Base-by-base conservation (phyloP, 2,797 vertebrate genomes). In the Neostethus bicornis region DNA sequence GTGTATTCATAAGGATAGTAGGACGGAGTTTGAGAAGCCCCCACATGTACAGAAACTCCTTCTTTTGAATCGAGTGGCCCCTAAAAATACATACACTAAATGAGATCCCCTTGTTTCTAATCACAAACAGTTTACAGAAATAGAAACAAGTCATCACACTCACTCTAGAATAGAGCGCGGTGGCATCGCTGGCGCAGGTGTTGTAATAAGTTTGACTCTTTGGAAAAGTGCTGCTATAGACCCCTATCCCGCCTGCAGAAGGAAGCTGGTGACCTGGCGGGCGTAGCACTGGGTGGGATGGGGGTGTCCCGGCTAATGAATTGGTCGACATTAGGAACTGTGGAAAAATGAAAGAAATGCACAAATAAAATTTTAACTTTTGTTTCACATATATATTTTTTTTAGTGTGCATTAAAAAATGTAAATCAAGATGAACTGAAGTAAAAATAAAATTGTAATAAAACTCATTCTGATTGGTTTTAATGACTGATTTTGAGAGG, bases 301-400 rank as follows among this genome's bases (percentile, higher is more conserved):
- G 86, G 65, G 93, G 90, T 0, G 93, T 90, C 53, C 91, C 89
- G 50, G 92, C 89, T 85, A 98, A 75, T 55, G 95, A 91, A 72
- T 94, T 92, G 75, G 95, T 91, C 73, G 91, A 88, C 94, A 97
- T 95, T 86, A 98, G 88, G 81, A 99, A 94, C 97, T 99, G 70
- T 31, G 32, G 35, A 62, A 28, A 53, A 16, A 68, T 48, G 13
- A 7, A 6, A 0, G 16, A 31, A 20, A 50, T n/a, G n/a, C n/a
- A n/a, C n/a, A n/a, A n/a, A n/a, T n/a, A n/a, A n/a, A n/a, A n/a
- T n/a, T n/a, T n/a, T n/a, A n/a, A n/a, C n/a, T n/a, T n/a, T n/a
- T n/a, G n/a, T n/a, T n/a, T n/a, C n/a, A n/a, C n/a, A n/a, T n/a
- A n/a, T n/a, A n/a, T n/a, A n/a, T n/a, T n/a, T n/a, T n/a, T n/a